A percentile compares a stretch with the other conserved stretches of the same genome.
Evolutionary conservation across 2,888 invertebrate species (phyloP).

Genomic region (Neocrepidodera transversa): DNA sequence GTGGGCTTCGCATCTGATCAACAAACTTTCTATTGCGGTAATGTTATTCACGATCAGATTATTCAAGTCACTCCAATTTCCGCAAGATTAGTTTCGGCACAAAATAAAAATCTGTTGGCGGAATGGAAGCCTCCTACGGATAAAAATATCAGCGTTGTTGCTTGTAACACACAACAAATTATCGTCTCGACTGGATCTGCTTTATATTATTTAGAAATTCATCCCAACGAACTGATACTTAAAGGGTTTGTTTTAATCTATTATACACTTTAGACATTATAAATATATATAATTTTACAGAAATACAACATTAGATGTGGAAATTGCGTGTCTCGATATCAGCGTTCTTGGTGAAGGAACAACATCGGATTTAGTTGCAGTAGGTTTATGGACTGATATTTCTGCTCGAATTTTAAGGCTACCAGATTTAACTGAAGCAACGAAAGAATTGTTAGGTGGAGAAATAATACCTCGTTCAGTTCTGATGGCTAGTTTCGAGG

Average conservation of each 20-base stretch:
- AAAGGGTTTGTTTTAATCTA: conserved; percentile 61
- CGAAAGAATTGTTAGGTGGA: conserved; percentile 88
- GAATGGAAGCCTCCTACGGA: conserved; percentile 78
- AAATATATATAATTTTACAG: conserved; percentile 53
- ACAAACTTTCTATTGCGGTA: conserved; percentile 94
- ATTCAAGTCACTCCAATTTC: conserved; percentile 69
- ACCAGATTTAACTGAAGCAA: conserved; percentile 80
- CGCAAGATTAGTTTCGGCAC: conserved; percentile 74
- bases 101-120: conserved; percentile 69
- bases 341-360: conserved; percentile 75
- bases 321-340: conserved; percentile 95
- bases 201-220: conserved; percentile 81
- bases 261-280: not conserved
- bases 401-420: conserved; percentile 86
- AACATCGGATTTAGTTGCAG: conserved; percentile 80
- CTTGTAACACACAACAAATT: conserved; percentile 78
- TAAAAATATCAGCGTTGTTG: conserved; percentile 86
- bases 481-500: conserved; percentile 92
- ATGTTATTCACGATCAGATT: conserved; percentile 84
- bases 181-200: conserved; percentile 89
- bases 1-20: conserved; percentile 89
- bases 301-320: conserved; percentile 82
- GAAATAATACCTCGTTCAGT: conserved; percentile 98
- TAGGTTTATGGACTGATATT: conserved; percentile 97
- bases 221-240: conserved; percentile 68